Base-by-base conservation (phyloP, 2,797 vertebrate genomes). In the Chanos chanos region DNA sequence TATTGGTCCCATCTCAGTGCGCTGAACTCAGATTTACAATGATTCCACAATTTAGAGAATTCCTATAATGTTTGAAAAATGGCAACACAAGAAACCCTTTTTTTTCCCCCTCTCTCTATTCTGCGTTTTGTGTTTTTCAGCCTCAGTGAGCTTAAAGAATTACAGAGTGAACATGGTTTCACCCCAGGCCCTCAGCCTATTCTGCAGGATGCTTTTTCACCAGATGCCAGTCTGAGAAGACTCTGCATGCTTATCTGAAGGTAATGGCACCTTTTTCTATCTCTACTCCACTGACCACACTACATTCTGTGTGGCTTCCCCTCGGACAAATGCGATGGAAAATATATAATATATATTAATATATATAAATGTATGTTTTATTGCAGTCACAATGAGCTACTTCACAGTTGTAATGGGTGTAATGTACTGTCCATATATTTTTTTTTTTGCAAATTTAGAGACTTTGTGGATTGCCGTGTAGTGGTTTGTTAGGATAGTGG, bases 1-100 rank as follows among this genome's bases (percentile, higher is more conserved):
- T 57, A 68, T 78, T 69, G 61, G 68, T 73, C 68, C 75, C 48
- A 52, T 71, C 68, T 78, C 51, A 52, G 64, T 61, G 66, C 64
- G 68, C 72, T 66, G 66, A 79, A 78, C 73, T 65, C 56, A 76
- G 72, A 83, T 85, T 83, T 78, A 75, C 73, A 67, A 73, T 70
- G 71, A 80, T 79, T 83, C 74, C 66, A 74, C 78, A 65, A 80
- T 84, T 83, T 83, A 66, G 44, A 77, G 48, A 82, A 73, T 62
- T 68, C 59, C 63, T 61, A 66, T 72, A 79, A 79, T 73, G 64
- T 70, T 63, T 41, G 61, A 77, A 68, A 81, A 82, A 81, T 70
- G 50, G 71, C 66, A 63, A 60, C 61, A 67, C 74, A 65, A 72
- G 64, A 72, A 72, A 64, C 61, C 37, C 66, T 66, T 77, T 66